Percentiles rank a stretch among this genome's conserved stretches.
These are phyloP conservation scores for Oeneis ivallda DNA, from an alignment of 2,888 invertebrate species.

Conservation along the genomic window DNA sequence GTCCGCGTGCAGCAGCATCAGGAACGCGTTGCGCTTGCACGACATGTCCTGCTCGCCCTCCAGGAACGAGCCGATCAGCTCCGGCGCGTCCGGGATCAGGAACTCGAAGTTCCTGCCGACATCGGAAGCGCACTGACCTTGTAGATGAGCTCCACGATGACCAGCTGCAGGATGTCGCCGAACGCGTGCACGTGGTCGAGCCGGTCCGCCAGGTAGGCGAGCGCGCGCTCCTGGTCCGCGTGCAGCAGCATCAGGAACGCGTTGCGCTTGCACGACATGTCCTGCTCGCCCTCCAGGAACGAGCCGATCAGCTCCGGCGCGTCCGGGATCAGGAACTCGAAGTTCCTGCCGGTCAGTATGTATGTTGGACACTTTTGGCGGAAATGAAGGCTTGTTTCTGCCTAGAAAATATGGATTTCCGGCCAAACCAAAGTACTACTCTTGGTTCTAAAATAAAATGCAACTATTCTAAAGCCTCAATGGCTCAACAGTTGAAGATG, in stretches of 20 bases:
- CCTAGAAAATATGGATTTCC: too few species aligned
- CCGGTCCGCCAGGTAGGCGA: conserved; percentile 95
- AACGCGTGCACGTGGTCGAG: conserved; percentile 97
- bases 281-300: conserved; percentile 97
- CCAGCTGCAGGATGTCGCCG: conserved; percentile 98
- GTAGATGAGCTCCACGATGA: conserved; percentile 99
- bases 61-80: conserved; percentile 95
- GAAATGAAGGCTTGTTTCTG: too few species aligned
- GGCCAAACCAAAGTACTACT: too few species aligned
- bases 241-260: conserved; percentile 99
- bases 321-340: conserved; percentile 99
- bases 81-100: conserved; percentile 98
- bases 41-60: conserved; percentile 99
- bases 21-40: conserved; percentile 98
- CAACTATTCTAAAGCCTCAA: too few species aligned
- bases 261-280: conserved; percentile 99
- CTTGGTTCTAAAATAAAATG: too few species aligned
- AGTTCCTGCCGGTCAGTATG: conserved; percentile 92
- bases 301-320: conserved; percentile 98
- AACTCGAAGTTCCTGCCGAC: background rate
- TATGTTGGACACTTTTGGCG: too few species aligned
- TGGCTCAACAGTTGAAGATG: too few species aligned
- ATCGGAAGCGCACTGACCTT: conserved; percentile 83
- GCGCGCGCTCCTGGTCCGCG: conserved; percentile 96
- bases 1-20: conserved; percentile 99